phyloP scores from a whole-genome alignment of 2,888 invertebrate genomes.

The Cetonia aurata region DNA sequence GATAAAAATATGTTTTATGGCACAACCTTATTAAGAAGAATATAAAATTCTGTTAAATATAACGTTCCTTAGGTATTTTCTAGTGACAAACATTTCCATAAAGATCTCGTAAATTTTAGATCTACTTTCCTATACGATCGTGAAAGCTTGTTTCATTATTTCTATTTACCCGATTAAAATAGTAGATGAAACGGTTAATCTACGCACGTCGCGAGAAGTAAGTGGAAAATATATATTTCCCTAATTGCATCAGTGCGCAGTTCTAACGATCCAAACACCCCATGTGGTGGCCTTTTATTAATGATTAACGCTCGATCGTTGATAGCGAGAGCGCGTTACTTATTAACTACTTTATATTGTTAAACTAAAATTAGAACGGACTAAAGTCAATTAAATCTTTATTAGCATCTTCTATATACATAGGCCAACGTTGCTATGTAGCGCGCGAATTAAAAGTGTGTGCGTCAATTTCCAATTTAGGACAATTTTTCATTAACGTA shows the following conservation, averaged over 20 bases:
- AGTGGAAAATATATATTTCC: conserved; percentile 5
- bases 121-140: too few species aligned
- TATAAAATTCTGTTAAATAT: too few species aligned
- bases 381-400: conserved; percentile 41
- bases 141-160: too few species aligned
- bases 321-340: conserved; percentile 34
- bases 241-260: conserved; percentile 25
- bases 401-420: conserved; percentile 41
- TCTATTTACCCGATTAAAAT: too few species aligned
- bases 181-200: too few species aligned
- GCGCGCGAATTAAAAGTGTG: conserved; percentile 37
- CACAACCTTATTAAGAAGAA: too few species aligned
- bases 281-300: conserved; percentile 34
- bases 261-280: conserved; percentile 30
- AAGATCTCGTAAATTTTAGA: too few species aligned
- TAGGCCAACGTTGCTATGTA: conserved; percentile 15
- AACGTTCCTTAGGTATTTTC: too few species aligned
- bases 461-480: conserved; percentile 41
- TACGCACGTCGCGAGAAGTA: not conserved
- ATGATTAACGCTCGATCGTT: conserved; percentile 38
- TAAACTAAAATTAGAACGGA: conserved; percentile 41
- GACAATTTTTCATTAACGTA: conserved; percentile 41
- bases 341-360: conserved; percentile 41
- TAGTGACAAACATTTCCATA: too few species aligned
- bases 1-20: too few species aligned